phyloP scores from a whole-genome alignment of 2,888 invertebrate species.

The Notodonta ziczac region DNA sequence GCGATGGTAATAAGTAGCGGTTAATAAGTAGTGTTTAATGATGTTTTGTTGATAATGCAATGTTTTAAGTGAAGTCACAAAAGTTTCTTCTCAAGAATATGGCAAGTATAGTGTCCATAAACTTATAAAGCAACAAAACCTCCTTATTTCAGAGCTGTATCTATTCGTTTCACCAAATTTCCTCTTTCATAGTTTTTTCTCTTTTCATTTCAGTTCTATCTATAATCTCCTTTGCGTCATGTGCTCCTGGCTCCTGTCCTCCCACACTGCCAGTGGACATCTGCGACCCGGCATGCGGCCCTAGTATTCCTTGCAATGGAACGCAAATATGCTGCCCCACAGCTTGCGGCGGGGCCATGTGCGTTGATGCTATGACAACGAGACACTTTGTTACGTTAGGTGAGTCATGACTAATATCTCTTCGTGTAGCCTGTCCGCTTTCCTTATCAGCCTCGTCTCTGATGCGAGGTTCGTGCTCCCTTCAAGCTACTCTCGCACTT shows the following conservation, averaged over 20 bases:
- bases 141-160: no score
- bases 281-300: conserved; percentile 73
- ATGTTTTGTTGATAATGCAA: background rate
- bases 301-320: conserved; percentile 58
- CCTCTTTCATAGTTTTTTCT: background rate
- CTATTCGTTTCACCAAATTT: background rate
- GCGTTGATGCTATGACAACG: conserved; percentile 72
- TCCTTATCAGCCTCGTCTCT: no score
- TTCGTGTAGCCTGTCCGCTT: no score
- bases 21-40: background rate
- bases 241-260: conserved; percentile 77
- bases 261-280: conserved; percentile 79
- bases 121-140: no score
- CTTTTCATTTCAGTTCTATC: conserved; percentile 30
- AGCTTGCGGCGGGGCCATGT: conserved; percentile 75
- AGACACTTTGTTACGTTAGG: conserved; percentile 65
- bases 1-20: background rate
- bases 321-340: conserved; percentile 78
- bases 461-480: no score
- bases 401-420: conserved; percentile 31
- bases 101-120: no score
- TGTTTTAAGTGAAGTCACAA: background rate
- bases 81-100: no score
- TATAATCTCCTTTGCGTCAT: conserved; percentile 26
- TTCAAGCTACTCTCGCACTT: no score